Percentiles rank a stretch among this genome's conserved stretches.
phyloP scores from a whole-genome alignment of 2,797 vertebrate genomes.

The Chlorospingus flavigularis region DNA sequence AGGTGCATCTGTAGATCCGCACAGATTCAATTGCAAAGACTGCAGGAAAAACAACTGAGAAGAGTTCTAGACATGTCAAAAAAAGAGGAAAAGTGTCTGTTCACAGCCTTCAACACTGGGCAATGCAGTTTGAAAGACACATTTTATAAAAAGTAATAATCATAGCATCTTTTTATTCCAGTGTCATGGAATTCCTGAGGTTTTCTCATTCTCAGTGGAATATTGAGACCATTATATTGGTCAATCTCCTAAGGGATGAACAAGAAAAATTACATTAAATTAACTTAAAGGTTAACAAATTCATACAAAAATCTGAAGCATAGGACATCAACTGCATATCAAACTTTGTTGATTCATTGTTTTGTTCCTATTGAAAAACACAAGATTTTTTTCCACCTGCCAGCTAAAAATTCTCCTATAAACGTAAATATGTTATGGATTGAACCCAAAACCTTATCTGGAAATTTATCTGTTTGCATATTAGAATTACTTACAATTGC shows the following conservation, averaged over 20 bases:
- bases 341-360: neutral
- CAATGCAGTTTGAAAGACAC: neutral
- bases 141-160: neutral
- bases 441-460: neutral
- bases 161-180: neutral
- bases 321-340: neutral
- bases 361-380: conserved; percentile 22
- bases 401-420: neutral
- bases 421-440: neutral
- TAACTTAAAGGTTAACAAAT: neutral
- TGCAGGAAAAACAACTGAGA: neutral
- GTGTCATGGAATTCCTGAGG: neutral
- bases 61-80: neutral
- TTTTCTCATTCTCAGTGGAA: neutral
- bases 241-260: neutral
- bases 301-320: neutral
- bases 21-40: neutral
- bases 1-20: neutral
- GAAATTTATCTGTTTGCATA: neutral
- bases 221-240: neutral
- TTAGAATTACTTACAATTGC: neutral
- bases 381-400: neutral
- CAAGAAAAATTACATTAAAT: neutral
- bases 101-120: neutral
- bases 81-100: neutral